Conservation (phyloP, 2,888 invertebrate genomes). For the Tetropium fuscum region DNA sequence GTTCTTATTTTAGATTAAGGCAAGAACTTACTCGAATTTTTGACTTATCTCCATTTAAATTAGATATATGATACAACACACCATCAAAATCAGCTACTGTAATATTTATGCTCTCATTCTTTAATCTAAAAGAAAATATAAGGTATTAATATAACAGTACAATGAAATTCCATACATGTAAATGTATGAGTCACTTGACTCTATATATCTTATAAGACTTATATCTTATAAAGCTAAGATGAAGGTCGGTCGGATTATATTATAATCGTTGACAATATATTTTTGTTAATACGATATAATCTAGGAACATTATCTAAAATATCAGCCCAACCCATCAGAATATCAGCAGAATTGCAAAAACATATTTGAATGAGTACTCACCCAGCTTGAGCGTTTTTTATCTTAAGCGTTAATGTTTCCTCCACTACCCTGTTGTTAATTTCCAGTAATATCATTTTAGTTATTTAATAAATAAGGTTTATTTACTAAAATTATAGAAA, state of each 20-base stretch:
- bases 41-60: conserved; percentile 95
- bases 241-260: too few relatives aligned
- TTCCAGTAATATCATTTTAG: conserved; percentile 94
- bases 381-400: conserved; percentile 96
- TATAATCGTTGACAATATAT: conserved; percentile 5
- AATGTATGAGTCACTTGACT: conserved; percentile 36
- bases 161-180: too few relatives aligned
- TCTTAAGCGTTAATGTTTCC: conserved; percentile 95
- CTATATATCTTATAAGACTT: too few relatives aligned
- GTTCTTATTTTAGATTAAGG: background rate
- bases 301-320: conserved; percentile 21
- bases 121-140: conserved; percentile 76
- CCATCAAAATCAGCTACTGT: conserved; percentile 98
- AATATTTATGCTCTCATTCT: conserved; percentile 96
- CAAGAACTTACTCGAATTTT: conserved; percentile 91
- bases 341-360: conserved; percentile 2
- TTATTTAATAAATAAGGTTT: conserved; percentile 44
- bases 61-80: conserved; percentile 97
- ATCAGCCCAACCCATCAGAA: conserved; percentile 14
- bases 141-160: too few relatives aligned
- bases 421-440: conserved; percentile 99
- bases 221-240: too few relatives aligned
- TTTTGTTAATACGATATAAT: conserved; percentile 7
- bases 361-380: conserved; percentile 69
- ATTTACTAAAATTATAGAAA: conserved; percentile 42